Evolutionary conservation across 2,113 vertebrate species (phyloP).

Genomic region (Cephalopholis sonnerati): DNA sequence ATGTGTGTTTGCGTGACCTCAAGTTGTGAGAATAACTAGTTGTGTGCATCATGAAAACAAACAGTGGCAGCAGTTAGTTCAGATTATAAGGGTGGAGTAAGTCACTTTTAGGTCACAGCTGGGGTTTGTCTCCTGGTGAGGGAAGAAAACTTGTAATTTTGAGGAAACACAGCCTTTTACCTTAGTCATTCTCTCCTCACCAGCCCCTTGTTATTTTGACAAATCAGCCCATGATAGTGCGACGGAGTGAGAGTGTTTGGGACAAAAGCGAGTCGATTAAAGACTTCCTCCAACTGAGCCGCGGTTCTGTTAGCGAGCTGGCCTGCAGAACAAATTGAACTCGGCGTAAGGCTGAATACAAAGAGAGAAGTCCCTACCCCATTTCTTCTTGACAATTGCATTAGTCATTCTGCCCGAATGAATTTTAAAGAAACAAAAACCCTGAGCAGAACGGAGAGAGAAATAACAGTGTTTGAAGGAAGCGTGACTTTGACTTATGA

Average conservation of each 20-base stretch:
- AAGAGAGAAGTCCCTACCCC: slow-evolving; percentile 16
- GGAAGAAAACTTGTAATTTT: slow-evolving; percentile 28
- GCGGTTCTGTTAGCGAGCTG: neutral
- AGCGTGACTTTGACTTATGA: slow-evolving; percentile 23
- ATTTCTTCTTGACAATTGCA: slow-evolving; percentile 14
- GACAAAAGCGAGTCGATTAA: slow-evolving; percentile 47
- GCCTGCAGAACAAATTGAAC: slow-evolving; percentile 46
- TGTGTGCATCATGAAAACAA: slow-evolving; percentile 2
- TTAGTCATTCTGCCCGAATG: slow-evolving; percentile 28
- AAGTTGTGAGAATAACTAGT: slow-evolving; percentile 6
- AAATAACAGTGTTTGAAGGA: slow-evolving; percentile 16
- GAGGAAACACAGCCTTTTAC: slow-evolving; percentile 14
- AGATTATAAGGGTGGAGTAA: slow-evolving; percentile 7
- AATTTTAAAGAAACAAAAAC: slow-evolving; percentile 27
- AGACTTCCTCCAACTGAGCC: slow-evolving; percentile 21
- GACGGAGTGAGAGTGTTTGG: neutral
- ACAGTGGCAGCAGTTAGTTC: slow-evolving; percentile 18
- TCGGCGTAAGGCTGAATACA: slow-evolving; percentile 7
- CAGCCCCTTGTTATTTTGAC: slow-evolving; percentile 10
- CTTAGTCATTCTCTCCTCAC: neutral
- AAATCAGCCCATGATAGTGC: slow-evolving; percentile 3
- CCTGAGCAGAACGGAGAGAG: neutral
- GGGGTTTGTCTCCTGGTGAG: neutral
- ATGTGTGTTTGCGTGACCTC: slow-evolving; percentile 27
- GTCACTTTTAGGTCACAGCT: slow-evolving; percentile 11